phyloP scores from a whole-genome alignment of 2,797 vertebrate species.

The Malurus leucopterus region DNA sequence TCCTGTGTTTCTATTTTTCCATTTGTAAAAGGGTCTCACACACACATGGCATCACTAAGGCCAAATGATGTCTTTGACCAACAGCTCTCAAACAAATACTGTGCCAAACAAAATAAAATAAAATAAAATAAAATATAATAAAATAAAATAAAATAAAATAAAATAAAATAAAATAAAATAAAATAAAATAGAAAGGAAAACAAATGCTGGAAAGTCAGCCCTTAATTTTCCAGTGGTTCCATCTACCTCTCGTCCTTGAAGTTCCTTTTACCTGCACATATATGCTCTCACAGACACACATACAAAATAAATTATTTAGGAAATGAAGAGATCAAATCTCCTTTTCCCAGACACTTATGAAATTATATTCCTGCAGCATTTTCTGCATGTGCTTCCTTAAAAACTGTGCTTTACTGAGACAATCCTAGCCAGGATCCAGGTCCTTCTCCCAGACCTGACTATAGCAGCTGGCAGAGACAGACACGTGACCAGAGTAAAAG shows the following conservation, averaged over 20 bases:
- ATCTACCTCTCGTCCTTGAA: not conserved
- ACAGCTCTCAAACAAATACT: conserved; percentile 45
- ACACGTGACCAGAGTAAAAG: conserved; percentile 38
- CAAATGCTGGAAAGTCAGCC: conserved; percentile 22
- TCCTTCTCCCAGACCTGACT: conserved; percentile 64
- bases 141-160: too few species aligned
- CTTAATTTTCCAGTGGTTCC: conserved; percentile 30
- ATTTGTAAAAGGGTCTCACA: conserved; percentile 49
- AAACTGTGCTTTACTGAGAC: conserved; percentile 22
- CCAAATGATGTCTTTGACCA: conserved; percentile 32
- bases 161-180: too few species aligned
- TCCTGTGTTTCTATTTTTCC: conserved; percentile 20
- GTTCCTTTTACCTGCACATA: not conserved
- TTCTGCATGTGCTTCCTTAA: conserved; percentile 20
- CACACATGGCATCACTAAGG: not conserved
- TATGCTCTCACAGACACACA: not conserved
- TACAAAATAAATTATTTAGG: not conserved
- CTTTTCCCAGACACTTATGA: conserved; percentile 20
- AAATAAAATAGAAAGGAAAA: conserved; percentile 3
- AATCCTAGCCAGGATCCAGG: conserved; percentile 44
- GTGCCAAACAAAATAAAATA: not conserved
- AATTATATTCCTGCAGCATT: not conserved
- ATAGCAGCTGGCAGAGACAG: conserved; percentile 21
- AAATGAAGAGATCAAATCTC: conserved; percentile 8
- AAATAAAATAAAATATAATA: not conserved